A percentile compares a stretch with the other conserved stretches of the same genome.
These are phyloP conservation scores for Ormyrus pomaceus DNA, from an alignment of 2,888 invertebrate species.

Conservation along the genomic window DNA sequence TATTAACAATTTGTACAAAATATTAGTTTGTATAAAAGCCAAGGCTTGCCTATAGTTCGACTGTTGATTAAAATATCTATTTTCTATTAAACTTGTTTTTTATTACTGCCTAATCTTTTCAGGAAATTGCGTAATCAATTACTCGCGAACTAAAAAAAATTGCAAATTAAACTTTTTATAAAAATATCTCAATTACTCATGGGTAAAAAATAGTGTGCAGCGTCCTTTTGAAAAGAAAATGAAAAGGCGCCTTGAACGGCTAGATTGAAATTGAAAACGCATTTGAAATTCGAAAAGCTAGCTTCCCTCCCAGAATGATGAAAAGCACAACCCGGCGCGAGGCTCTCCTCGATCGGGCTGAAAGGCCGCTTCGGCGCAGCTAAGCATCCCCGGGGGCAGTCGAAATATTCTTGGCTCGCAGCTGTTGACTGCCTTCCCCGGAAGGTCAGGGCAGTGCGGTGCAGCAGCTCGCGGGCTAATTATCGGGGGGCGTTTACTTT, in stretches of 20 bases:
- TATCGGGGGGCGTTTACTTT: slow-evolving; percentile 62
- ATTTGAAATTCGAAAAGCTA: too few relatives aligned
- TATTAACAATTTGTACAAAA: slow-evolving; percentile 46
- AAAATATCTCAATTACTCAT: too few relatives aligned
- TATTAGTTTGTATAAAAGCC: slow-evolving; percentile 33
- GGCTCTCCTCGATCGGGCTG: too few relatives aligned
- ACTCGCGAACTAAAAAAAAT: too few relatives aligned
- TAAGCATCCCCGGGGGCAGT: slow-evolving; percentile 10
- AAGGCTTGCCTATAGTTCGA: slow-evolving; percentile 34
- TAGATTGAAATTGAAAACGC: too few relatives aligned
- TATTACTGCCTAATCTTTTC: background rate
- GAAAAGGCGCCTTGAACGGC: too few relatives aligned
- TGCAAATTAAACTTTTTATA: too few relatives aligned
- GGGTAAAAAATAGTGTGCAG: too few relatives aligned
- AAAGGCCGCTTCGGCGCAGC: background rate
- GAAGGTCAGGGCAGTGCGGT: slow-evolving; percentile 30
- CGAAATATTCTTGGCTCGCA: slow-evolving; percentile 42
- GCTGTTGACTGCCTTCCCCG: background rate
- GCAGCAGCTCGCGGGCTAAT: slow-evolving; percentile 57
- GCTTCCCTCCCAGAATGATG: too few relatives aligned
- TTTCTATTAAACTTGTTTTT: slow-evolving; percentile 41
- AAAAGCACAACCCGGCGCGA: too few relatives aligned
- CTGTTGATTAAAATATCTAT: slow-evolving; percentile 54
- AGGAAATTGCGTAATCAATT: too few relatives aligned
- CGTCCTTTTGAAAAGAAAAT: too few relatives aligned